Conservation (phyloP, 2,113 vertebrate genomes). For the Pluvianellus socialis region DNA sequence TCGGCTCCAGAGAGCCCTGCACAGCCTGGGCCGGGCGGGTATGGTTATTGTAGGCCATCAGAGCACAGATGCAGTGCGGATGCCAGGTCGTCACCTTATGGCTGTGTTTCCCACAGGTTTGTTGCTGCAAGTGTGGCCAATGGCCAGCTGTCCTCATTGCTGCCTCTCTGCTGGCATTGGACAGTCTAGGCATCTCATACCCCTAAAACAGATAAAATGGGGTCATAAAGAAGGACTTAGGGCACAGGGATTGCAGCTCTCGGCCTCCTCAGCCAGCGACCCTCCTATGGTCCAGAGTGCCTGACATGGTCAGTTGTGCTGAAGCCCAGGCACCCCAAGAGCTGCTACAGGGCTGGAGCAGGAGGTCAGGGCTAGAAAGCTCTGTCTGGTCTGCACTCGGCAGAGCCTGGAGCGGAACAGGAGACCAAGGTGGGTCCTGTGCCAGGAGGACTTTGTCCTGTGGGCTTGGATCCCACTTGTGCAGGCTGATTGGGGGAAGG, state of each 20-base stretch:
- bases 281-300: background rate
- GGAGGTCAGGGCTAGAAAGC: background rate
- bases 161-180: background rate
- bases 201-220: background rate
- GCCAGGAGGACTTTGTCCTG: background rate
- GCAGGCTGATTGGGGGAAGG: background rate
- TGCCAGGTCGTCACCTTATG: background rate
- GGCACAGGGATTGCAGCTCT: background rate
- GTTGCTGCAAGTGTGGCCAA: background rate
- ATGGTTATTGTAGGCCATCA: fast-evolving
- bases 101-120: background rate
- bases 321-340: background rate
- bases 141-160: background rate
- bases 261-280: background rate
- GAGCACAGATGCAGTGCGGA: background rate
- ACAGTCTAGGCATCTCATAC: background rate
- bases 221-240: background rate
- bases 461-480: background rate
- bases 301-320: background rate
- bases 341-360: background rate
- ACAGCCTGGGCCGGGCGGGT: background rate
- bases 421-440: background rate
- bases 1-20: background rate
- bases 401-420: background rate
- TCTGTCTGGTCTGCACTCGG: background rate